Percentiles rank a stretch among this genome's conserved stretches.
These are phyloP conservation scores for Hetaerina titia DNA, from an alignment of 2,888 invertebrate genomes.

Conservation along the genomic window DNA sequence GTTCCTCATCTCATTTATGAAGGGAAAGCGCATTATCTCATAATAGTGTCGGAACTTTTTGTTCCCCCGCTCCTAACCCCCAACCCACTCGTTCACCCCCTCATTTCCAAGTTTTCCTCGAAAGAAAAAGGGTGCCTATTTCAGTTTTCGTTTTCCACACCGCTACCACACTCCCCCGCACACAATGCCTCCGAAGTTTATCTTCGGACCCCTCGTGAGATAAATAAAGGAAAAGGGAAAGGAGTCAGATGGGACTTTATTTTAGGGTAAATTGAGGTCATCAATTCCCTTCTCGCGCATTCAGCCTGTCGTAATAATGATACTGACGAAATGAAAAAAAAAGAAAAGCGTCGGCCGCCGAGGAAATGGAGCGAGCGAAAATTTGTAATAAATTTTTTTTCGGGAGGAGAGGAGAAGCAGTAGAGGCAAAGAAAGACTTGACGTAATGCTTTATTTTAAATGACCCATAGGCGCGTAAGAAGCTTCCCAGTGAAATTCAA, in stretches of 20 bases:
- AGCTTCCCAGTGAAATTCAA: neutral
- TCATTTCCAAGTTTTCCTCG: neutral
- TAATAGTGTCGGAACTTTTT: slow-evolving; percentile 4
- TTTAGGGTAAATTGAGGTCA: slow-evolving; percentile 20
- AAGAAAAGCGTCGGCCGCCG: neutral
- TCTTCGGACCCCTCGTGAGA: neutral
- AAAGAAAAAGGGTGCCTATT: neutral
- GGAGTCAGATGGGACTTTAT: neutral
- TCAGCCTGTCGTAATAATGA: neutral
- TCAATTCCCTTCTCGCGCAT: neutral
- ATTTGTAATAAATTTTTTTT: too few relatives aligned
- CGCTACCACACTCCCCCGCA: neutral
- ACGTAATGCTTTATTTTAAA: neutral
- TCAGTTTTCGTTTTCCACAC: neutral
- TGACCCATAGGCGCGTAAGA: neutral
- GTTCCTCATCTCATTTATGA: neutral
- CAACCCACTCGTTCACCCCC: too few relatives aligned
- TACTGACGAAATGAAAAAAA: neutral
- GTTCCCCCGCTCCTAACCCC: too few relatives aligned
- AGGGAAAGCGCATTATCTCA: neutral
- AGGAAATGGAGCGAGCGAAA: neutral
- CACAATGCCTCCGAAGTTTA: neutral
- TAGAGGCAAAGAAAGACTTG: too few relatives aligned
- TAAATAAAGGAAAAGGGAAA: neutral
- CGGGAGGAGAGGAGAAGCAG: too few relatives aligned